These are phyloP conservation scores for Oxystoma pomonae DNA, from an alignment of 2,888 invertebrate genomes.

Conservation along the genomic window DNA sequence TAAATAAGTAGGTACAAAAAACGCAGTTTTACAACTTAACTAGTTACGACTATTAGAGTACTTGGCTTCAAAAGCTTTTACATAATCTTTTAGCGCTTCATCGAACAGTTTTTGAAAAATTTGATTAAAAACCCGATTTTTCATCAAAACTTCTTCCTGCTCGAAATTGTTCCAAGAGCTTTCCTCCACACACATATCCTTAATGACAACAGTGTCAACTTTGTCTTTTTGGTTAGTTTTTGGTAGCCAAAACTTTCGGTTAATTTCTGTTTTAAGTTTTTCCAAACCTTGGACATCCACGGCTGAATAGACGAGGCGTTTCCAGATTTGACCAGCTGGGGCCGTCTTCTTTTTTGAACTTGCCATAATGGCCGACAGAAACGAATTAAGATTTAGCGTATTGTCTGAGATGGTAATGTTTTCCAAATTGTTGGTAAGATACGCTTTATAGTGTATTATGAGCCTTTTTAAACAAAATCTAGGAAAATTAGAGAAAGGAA, in stretches of 20 bases:
- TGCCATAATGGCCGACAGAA: constrained; percentile 53
- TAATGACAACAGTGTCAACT: too few relatives aligned
- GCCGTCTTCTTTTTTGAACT: constrained; percentile 45
- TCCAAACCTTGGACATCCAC: constrained; percentile 50
- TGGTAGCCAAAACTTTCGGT: constrained; percentile 53
- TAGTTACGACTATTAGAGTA: not conserved
- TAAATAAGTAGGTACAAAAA: too few relatives aligned
- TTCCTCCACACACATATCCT: too few relatives aligned
- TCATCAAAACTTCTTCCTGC: constrained; percentile 64
- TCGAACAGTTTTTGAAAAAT: constrained; percentile 53
- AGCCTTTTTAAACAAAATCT: too few relatives aligned
- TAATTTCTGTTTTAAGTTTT: constrained; percentile 51
- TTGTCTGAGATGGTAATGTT: constrained; percentile 40
- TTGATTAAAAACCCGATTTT: constrained; percentile 57
- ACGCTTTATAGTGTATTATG: constrained; percentile 49
- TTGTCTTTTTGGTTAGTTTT: constrained; percentile 34
- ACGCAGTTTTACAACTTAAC: too few relatives aligned
- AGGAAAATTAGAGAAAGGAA: too few relatives aligned
- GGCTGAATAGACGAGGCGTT: constrained; percentile 45
- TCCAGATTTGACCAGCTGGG: constrained; percentile 51
- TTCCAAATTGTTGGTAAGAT: constrained; percentile 38
- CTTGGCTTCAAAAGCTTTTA: not conserved
- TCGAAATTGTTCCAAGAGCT: too few relatives aligned
- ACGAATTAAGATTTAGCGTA: constrained; percentile 47
- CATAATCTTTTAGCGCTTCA: constrained; percentile 42